Base-by-base conservation (phyloP, 2,797 vertebrate genomes). In the Peromyscus melanophrys region DNA sequence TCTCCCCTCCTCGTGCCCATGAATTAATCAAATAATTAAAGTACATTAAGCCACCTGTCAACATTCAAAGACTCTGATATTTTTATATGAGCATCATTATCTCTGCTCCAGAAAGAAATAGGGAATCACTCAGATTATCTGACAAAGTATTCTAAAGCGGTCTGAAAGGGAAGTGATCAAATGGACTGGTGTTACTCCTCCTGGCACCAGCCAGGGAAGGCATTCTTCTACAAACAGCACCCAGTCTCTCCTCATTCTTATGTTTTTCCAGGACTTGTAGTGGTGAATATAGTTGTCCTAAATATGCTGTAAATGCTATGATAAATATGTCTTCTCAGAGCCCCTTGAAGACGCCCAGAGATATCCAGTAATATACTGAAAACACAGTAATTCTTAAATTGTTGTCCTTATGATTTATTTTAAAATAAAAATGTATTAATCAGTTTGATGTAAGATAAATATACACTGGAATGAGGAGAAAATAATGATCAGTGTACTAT, bases 361-460 rank as follows among this genome's bases (percentile, higher is more conserved):
- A 61, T 23, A 25, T 23, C 19, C 59, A 23, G 59, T 25, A 61
- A 61, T 61, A 61, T 6, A 23, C 59, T 61, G 59, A 61, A 23
- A 61, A 61, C 96, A 90, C 91, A 80, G 55, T 73, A 80, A 73
- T 81, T 93, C 34, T 81, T 94, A 29, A 52, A 59, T 84, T 10
- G 6, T 65, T 84, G 31, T 27, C 19, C 21, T 94, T 88, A 7
- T 75, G 37, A 81, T 87, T 97, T 1, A 27, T 77, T 75, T 65
- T 37, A 82, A 69, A 76, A 82, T 17, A 13, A 81, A 82, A 63
- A 29, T 19, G 1, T 37, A 34, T 29, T 91, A 88, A 59, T 9
- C 27, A 77, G 10, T 91, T 86, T 94, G 37, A 61, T 82, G 78
- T 94, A 90, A 55, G 2, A 82, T 59, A 76, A 55, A 59, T 77